Base-by-base conservation (phyloP, 2,113 vertebrate species). In the Nipponia nippon region DNA sequence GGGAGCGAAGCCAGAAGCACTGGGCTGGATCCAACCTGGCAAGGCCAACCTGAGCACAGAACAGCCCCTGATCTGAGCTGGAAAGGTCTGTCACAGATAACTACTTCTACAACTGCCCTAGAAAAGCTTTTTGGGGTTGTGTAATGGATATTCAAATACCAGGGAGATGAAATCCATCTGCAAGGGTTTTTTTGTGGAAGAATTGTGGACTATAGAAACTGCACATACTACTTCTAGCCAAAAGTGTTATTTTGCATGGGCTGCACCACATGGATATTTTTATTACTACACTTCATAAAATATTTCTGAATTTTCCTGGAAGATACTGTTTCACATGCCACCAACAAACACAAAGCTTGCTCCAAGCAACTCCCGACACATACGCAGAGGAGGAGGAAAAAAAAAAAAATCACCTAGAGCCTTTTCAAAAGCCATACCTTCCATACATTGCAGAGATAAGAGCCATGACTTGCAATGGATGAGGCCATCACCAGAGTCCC, bases 251-350 rank as follows among this genome's bases (percentile, higher is more conserved):
- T 95, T 94, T 22, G 87, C 83, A 95, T 42, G 62, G 87, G 84
- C 81, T 42, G 27, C 42, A 56, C 91, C 95, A 93, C 89, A 86
- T 91, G 70, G 84, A 89, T 96, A 70, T 87, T 96, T 97, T 95
- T 97, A 95, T 94, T 91, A 55, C 78, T 85, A 55, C 87, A 94
- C 96, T 96, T 95, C 95, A 94, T 95, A 95, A 97, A 96, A 89
- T 89, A 95, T 93, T 95, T 76, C 89, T 94, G 66, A 91, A 77
- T 66, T 90, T 95, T 91, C 84, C 95, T 93, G 84, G 80, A 94
- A 95, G 81, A 95, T 90, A 76, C 56, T 58, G 75, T 90, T 97
- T 95, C 93, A 83, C 91, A 87, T 91, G 66, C 95, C 93, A 96
- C 95, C 94, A 95, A 52, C 86, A 95, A 75, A 90, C 80, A 88